Evolutionary conservation across 2,797 vertebrate species (phyloP).

Genomic region (Danio choprae): DNA sequence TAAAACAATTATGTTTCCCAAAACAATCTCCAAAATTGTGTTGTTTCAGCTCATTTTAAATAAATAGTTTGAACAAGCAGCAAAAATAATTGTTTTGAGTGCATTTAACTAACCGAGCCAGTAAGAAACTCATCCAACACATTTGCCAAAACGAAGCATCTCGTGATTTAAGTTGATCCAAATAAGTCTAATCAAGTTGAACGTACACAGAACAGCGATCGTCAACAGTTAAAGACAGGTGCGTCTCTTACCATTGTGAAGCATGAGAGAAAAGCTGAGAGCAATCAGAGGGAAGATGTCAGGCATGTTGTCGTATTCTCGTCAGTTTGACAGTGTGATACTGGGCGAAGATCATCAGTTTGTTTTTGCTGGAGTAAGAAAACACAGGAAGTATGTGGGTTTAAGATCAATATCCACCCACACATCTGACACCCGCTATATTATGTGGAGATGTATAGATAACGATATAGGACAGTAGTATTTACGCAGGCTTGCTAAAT

Average conservation of each 20-base stretch:
- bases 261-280: slow-evolving; percentile 32
- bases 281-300: slow-evolving; percentile 30
- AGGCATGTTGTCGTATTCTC: slow-evolving; percentile 37
- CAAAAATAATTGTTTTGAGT: no score
- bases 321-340: slow-evolving; percentile 26
- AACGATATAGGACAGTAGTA: not conserved
- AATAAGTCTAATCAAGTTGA: no score
- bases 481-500: not conserved
- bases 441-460: not conserved
- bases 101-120: no score
- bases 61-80: no score
- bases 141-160: no score
- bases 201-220: no score
- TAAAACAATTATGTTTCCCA: no score
- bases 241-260: slow-evolving; percentile 53
- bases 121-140: no score
- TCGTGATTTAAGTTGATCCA: no score
- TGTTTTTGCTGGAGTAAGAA: slow-evolving; percentile 27
- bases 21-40: no score
- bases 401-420: not conserved
- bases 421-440: not conserved
- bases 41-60: no score
- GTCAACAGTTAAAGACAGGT: no score
- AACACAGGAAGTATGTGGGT: slow-evolving; percentile 56
- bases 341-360: not conserved